Base-by-base conservation (phyloP, 2,888 invertebrate species). In the Xestoiulus laeticollis region DNA sequence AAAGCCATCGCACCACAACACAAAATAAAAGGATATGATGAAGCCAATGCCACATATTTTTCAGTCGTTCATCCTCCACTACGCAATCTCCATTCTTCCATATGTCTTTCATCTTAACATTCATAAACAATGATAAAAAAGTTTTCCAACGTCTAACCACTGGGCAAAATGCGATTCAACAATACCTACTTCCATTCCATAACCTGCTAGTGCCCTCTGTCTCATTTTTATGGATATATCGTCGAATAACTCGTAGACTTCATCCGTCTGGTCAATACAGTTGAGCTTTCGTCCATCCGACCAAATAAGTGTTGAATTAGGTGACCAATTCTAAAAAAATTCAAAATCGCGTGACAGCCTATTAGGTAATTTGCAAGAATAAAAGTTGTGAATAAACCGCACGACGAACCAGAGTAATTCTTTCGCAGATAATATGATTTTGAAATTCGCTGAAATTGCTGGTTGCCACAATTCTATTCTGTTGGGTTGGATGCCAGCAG, bases 401-500 rank as follows among this genome's bases (percentile, higher is more conserved):
- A 33, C 33, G 3, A 6, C 33, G 32, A 33, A 33, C 84, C 84
- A 84, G 33, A n/a, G 96, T 96, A 90, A 96, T 96, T 90, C 97
- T 94, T 92, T 97, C 97, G 91, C 94, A 95, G 89, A 97, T 95
- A 48, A 94, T 94, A 91, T 95, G 95, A 92, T 97, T 96, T 82
- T 94, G 94, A 68, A 97, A 92, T 22, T 92, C 91, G 82, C 95
- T 95, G 94, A 92, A 68, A 88, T 87, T 87, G 83, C 89, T 89
- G 30, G 88, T 88, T 83, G 90, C 90, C 68, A 97, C 92, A 89
- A 97, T 93, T 48, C 96, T 93, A 91, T 96, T 96, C 91, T 95
- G 96, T 91, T 96, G 95, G 5, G 93, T 93, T 1, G 96, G 96
- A 92, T 98, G 98, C 97, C 98, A 98, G 53, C 96, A 95, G 92